A percentile compares a stretch with the other conserved stretches of the same genome.
These are phyloP conservation scores for Maylandia zebra DNA, from an alignment of 2,113 vertebrate species.

Conservation along the genomic window DNA sequence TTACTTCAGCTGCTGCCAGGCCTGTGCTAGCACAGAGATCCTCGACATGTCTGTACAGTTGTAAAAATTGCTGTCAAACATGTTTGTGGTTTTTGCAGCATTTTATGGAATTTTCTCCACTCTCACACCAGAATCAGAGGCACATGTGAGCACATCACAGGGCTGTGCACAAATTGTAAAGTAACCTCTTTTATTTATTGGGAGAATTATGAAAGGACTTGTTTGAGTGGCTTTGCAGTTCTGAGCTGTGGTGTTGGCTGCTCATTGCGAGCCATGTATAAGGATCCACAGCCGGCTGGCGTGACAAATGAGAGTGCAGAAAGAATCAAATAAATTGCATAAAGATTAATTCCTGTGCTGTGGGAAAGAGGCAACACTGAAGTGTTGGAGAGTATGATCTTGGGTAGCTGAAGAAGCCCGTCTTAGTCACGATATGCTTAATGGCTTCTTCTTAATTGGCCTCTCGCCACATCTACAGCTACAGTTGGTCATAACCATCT, in stretches of 20 bases:
- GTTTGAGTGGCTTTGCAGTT: no score
- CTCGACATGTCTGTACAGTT: background rate
- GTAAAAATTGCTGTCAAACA: background rate
- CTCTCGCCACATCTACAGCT: background rate
- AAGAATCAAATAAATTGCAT: background rate
- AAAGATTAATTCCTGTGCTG: background rate
- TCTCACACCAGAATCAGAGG: no score
- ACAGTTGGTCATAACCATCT: background rate
- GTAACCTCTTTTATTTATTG: no score
- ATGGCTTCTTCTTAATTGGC: background rate
- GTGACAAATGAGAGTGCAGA: background rate
- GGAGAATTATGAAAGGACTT: no score
- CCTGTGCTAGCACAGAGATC: background rate
- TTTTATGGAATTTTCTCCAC: background rate
- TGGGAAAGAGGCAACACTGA: background rate
- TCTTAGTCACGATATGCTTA: background rate
- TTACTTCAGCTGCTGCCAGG: background rate
- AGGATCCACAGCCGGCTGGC: no score
- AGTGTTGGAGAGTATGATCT: background rate
- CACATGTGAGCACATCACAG: no score
- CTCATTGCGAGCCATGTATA: no score
- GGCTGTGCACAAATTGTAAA: no score
- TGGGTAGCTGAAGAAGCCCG: background rate
- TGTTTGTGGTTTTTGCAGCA: background rate
- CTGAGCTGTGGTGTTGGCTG: no score